These are phyloP conservation scores for Takifugu bimaculatus DNA, from an alignment of 2,113 vertebrate genomes.

Conservation along the genomic window DNA sequence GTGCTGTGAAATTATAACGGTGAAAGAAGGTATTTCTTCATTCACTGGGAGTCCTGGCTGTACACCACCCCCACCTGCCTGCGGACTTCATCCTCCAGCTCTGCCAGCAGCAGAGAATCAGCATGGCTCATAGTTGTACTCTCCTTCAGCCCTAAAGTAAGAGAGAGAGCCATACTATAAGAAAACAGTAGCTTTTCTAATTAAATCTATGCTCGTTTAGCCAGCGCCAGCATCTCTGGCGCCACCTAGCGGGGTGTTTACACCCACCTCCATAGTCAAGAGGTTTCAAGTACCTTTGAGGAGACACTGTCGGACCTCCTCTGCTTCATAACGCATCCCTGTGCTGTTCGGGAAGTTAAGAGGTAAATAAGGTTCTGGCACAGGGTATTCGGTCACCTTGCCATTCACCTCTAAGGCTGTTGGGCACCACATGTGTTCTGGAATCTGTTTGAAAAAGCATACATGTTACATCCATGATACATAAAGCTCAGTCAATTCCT, in stretches of 20 bases:
- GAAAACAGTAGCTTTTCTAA: no score
- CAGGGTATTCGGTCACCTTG: constrained; percentile 67
- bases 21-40: no score
- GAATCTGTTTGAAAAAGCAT: constrained; percentile 65
- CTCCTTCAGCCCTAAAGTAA: constrained; percentile 78
- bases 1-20: no score
- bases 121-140: constrained; percentile 76
- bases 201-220: no score
- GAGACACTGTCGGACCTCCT: constrained; percentile 81
- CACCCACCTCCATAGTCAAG: not conserved
- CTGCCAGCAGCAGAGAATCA: constrained; percentile 78
- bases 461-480: not conserved
- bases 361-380: constrained; percentile 69
- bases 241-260: constrained; percentile 37
- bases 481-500: not conserved
- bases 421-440: constrained; percentile 76
- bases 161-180: not conserved
- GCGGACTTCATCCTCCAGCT: constrained; percentile 78
- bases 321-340: constrained; percentile 82
- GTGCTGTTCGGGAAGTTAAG: constrained; percentile 73
- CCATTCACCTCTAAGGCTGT: constrained; percentile 74
- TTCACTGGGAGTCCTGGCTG: constrained; percentile 69
- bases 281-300: constrained; percentile 69
- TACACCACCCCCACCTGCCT: constrained; percentile 77
- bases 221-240: constrained; percentile 4